Conservation (phyloP, 2,113 vertebrate species). For the Prochilodus magdalenae region DNA sequence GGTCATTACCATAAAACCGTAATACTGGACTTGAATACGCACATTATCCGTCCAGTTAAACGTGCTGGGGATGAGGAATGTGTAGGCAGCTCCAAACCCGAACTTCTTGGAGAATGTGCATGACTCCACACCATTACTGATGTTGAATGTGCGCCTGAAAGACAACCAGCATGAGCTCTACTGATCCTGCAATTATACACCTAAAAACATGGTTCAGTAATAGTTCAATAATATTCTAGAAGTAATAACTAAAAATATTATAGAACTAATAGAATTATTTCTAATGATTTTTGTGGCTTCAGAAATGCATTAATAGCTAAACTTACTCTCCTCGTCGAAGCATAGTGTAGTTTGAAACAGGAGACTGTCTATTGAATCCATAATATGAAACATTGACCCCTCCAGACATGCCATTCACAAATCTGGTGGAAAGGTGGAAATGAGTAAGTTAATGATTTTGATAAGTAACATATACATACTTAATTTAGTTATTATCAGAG, state of each 20-base stretch:
- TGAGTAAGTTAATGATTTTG: neutral
- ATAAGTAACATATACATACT: no score
- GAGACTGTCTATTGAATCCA: constrained; percentile 44
- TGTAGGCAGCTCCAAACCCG: constrained; percentile 85
- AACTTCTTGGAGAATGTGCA: constrained; percentile 70
- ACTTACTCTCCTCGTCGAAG: constrained; percentile 76
- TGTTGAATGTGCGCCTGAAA: constrained; percentile 63
- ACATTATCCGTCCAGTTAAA: constrained; percentile 64
- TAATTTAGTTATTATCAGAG: neutral
- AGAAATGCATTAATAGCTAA: neutral
- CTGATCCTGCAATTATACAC: neutral
- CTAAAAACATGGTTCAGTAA: neutral
- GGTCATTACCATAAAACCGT: neutral
- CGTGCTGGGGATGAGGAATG: constrained; percentile 74
- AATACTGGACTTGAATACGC: constrained; percentile 49
- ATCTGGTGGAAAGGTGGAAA: constrained; percentile 84
- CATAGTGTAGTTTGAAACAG: constrained; percentile 69
- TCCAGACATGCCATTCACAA: constrained; percentile 79
- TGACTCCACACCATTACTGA: constrained; percentile 49
- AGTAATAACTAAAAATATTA: no score
- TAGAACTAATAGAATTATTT: no score
- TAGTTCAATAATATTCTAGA: no score
- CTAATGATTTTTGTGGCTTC: no score
- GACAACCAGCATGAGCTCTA: neutral
- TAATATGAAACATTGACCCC: constrained; percentile 63